phyloP scores from a whole-genome alignment of 2,113 vertebrate species.

The Oncorhynchus masou region DNA sequence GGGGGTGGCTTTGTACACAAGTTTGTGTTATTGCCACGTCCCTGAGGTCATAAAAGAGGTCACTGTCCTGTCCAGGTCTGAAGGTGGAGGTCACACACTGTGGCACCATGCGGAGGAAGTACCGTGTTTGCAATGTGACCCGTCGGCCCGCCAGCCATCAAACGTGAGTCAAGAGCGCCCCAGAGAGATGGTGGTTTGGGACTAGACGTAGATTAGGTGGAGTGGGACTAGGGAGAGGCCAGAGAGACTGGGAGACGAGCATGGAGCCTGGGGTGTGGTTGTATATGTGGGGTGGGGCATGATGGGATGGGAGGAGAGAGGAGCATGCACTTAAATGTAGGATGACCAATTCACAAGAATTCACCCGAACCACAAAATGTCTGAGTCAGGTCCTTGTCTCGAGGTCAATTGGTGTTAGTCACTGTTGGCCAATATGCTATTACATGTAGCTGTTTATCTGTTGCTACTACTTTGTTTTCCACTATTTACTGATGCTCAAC shows the following conservation, averaged over 20 bases:
- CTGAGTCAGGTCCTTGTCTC: conserved; percentile 39
- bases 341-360: conserved; percentile 10
- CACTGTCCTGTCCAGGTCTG: conserved; percentile 77
- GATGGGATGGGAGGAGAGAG: neutral
- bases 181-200: neutral
- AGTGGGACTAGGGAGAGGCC: conserved; percentile 4
- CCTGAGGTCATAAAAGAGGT: neutral
- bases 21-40: neutral
- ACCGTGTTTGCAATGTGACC: conserved; percentile 97
- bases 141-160: conserved; percentile 98
- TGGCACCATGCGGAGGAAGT: conserved; percentile 98
- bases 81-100: conserved; percentile 99
- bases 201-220: neutral
- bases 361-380: conserved; percentile 35
- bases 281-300: neutral
- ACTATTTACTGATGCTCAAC: neutral
- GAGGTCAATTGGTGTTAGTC: conserved; percentile 41
- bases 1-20: neutral
- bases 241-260: neutral
- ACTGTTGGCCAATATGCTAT: conserved; percentile 18
- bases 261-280: too few relatives aligned
- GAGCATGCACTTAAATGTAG: neutral
- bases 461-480: neutral
- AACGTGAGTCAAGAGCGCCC: conserved; percentile 81
- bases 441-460: conserved; percentile 4